Evolutionary conservation across 2,113 vertebrate genomes (phyloP).

Genomic region (Chascanopsetta lugubris): DNA sequence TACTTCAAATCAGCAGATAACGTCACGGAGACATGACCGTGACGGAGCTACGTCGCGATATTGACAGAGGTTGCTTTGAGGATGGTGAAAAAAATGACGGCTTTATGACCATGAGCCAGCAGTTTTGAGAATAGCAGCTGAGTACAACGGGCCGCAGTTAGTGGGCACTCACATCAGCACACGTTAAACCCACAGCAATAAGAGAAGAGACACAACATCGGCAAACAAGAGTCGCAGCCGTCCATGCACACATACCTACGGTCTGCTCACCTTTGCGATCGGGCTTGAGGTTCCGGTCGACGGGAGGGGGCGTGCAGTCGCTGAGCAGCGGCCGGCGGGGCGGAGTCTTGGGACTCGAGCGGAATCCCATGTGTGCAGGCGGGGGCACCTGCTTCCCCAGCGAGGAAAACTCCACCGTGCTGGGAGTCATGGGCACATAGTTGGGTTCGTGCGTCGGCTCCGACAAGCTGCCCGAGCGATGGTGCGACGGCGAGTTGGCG

Average conservation of each 20-base stretch:
- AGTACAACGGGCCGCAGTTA: constrained; percentile 31
- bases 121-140: constrained; percentile 46
- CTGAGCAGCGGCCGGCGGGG: constrained; percentile 89
- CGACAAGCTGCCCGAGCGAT: constrained; percentile 90
- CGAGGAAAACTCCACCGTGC: constrained; percentile 94
- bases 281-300: constrained; percentile 98
- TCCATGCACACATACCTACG: constrained; percentile 26
- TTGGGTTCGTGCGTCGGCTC: constrained; percentile 94
- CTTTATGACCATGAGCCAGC: constrained; percentile 67
- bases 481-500: constrained; percentile 93
- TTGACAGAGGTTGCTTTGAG: constrained; percentile 1
- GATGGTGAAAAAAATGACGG: constrained; percentile 12
- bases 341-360: constrained; percentile 96
- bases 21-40: constrained; percentile 24
- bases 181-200: constrained; percentile 28
- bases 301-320: constrained; percentile 94
- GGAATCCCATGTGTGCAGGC: constrained; percentile 98
- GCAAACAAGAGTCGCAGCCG: constrained; percentile 6
- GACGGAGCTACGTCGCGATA: constrained; percentile 10
- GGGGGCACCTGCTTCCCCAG: constrained; percentile 98
- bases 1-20: constrained; percentile 29
- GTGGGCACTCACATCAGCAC: constrained; percentile 33
- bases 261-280: constrained; percentile 94
- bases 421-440: constrained; percentile 98
- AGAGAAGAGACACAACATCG: background rate